Evolutionary conservation across 1,140 invertebrate species (phyloP).

Genomic region (Drosophila lini): DNA sequence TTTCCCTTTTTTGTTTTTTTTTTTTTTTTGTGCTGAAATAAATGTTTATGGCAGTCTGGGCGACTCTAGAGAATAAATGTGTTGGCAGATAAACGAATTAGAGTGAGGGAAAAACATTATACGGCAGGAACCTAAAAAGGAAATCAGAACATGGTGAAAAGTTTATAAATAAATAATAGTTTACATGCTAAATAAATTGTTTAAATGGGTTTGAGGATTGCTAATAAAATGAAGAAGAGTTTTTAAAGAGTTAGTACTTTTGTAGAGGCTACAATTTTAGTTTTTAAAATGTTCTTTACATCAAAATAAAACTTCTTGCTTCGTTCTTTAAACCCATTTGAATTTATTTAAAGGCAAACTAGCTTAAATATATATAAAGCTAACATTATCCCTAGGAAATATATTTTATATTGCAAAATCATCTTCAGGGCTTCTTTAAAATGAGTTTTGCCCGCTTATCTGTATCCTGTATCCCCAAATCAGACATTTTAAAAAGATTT

Average conservation of each 20-base stretch:
- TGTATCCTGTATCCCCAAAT: conserved; percentile 8
- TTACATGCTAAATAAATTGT: background rate
- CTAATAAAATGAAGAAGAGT: background rate
- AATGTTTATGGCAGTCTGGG: conserved; percentile 18
- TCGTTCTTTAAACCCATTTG: background rate
- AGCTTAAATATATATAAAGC: background rate
- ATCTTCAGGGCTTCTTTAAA: conserved; percentile 15
- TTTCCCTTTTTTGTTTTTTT: background rate
- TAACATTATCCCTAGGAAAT: background rate
- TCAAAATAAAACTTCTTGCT: too few relatives aligned
- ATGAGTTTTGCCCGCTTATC: conserved; percentile 23
- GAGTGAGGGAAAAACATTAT: conserved; percentile 5
- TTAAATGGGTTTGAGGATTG: background rate
- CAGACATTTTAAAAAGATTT: conserved; percentile 27
- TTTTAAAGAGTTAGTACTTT: too few relatives aligned
- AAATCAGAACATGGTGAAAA: background rate
- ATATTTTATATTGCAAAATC: background rate
- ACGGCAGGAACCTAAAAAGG: background rate
- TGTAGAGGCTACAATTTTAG: too few relatives aligned
- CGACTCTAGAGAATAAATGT: conserved; percentile 1
- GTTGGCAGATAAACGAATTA: conserved; percentile 6
- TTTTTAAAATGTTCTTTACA: background rate
- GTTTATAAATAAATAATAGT: background rate
- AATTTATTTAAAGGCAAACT: background rate
- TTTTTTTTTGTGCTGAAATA: conserved; percentile 14